Base-by-base conservation (phyloP, 2,888 invertebrate genomes). In the Polietes domitor region DNA sequence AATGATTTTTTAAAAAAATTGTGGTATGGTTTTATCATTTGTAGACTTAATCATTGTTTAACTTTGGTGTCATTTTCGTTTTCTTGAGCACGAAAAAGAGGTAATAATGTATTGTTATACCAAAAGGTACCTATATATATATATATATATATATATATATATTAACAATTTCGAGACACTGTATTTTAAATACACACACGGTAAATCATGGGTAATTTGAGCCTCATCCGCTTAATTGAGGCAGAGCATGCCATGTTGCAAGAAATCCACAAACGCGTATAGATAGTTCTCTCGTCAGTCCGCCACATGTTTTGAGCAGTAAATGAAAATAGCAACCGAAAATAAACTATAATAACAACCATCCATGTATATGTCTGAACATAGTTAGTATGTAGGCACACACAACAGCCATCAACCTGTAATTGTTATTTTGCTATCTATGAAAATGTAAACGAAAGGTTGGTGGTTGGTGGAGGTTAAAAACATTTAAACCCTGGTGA, bases 161-260 rank as follows among this genome's bases (percentile, higher is more conserved):
- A n/a, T n/a, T n/a, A n/a, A n/a, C n/a, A n/a, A n/a, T 32, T 32
- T 32, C 9, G 6, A 12, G 2, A 2, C 41, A 41, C 41, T 41
- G 41, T 41, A 12, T 41, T 41, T 41, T 41, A 47, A 4, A n/a
- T 55, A 1, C 50, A 55, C 21, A 21, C 53, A 55, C 1, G 53
- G 10, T 17, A 78, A 77, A 82, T 78, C 74, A 71, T 70, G 70
- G 19, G 41, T 71, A 77, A 82, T 82, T 82, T 70, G 63, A 75
- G 50, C 9, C 77, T 76, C 10, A 77, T 77, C 63, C 70, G 70
- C 63, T 63, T 82, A 82, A 82, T 81, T 82, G 74, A 61, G 70
- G 72, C 50, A 10, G 26, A 77, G 58, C 77, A 41, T 41, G 41
- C 47, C 1, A n/a, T n/a, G 47, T n/a, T n/a, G n/a, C n/a, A 37